Evolutionary conservation across 2,888 invertebrate species (phyloP), one percentile per base, ranked within the genome.

Genomic region (Euzophera pinguis): DNA sequence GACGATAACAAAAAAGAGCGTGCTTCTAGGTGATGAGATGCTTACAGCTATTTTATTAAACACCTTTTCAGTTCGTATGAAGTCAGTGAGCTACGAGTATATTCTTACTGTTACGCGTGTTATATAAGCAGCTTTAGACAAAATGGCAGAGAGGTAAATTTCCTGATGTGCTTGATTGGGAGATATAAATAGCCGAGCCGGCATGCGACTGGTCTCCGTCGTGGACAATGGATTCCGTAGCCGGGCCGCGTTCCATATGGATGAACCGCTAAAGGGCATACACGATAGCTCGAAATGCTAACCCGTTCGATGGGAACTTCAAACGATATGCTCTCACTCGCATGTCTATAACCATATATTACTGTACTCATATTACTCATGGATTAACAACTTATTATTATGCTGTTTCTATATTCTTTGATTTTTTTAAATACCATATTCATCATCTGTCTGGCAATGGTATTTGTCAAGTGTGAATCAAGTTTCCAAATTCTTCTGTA

Each of bases 191-290:
- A 89, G 88, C 68, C 61, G 59, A 63, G 60, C 65, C 70, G 79
- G 80, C 76, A 78, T 80, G 71, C 74, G 59, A 71, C 69, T 64
- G 69, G 61, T 63, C 73, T 67, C 65, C 73, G 68, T 65, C 76
- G 75, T 80, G 85, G 86, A 87, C 88, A 86, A 86, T 85, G 81
- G 84, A 86, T 84, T 84, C 84, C 81, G 75, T 76, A 81, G 83
- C 80, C 81, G 75, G 83, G 84, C 78, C 82, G 73, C 77, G 84
- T 82, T 87, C 84, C 86, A 86, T 89, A 87, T 87, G 87, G 85
- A 85, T 85, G 81, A 79, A 73, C 80, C 69, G 71, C 71, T 76
- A 83, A 83, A 85, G 85, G 79, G 80, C 75, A 81, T 66, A 70
- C 68, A 67, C 65, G 70, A 76, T 72, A 67, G 61, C 69, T 71